Base-by-base conservation (phyloP, 2,888 invertebrate genomes). In the Caenorhabditis drosophilae region DNA sequence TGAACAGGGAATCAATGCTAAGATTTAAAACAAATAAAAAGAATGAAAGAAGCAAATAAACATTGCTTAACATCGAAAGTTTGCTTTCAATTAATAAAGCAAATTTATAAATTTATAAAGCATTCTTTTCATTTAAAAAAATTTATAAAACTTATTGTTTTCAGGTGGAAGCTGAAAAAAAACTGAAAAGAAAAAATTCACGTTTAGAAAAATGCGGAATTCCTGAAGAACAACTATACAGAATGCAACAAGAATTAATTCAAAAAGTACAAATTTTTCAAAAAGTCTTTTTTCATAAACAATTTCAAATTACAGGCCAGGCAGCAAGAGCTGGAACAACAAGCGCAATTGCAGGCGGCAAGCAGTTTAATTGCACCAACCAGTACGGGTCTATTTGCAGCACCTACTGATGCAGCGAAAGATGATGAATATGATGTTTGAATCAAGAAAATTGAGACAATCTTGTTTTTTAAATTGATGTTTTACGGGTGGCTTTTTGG, bases 191-290 rank as follows among this genome's bases (percentile, higher is more conserved):
- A 69, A 94, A 96, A 84, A 96, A 95, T 81, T 95, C 96, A 15
- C 88, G 96, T 60, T 87, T 98, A 55, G 97, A 98, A 86, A 96
- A 98, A 86, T 88, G 97, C 58, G 98, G 98, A 2, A 97, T 98
- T 81, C 97, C 98, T 1, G 98, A 98, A 85, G 98, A 97, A 84
- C 95, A 98, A 85, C 86, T 98, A 22, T 86, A 95, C 38, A 87
- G 94, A 54, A 96, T 97, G 84, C 98, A 98, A 82, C 96, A 97
- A 85, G 95, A 94, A 86, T 86, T 98, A 22, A 97, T 98, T 88
- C 95, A 95, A 7, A 93, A 92, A 85, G 88, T 85, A 54, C 51
- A n/a, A n/a, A n/a, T n/a, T n/a, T n/a, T n/a, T n/a, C n/a, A n/a
- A n/a, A n/a, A n/a, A n/a, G n/a, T n/a, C n/a, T n/a, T n/a, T n/a